Evolutionary conservation across 2,888 invertebrate genomes (phyloP).

Genomic region (Leucozona laternaria): DNA sequence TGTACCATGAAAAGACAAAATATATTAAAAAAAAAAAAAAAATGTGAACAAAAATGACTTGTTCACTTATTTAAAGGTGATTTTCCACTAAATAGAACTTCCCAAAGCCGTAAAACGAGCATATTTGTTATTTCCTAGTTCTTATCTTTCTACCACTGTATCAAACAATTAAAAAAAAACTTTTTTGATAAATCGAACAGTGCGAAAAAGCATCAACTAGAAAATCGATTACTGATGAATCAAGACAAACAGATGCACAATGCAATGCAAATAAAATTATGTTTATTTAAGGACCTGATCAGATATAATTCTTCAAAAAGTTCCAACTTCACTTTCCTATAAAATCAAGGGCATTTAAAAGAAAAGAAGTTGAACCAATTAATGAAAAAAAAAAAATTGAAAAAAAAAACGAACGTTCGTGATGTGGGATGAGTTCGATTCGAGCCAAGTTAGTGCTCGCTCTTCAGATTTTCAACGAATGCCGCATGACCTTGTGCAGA

Average conservation of each 20-base stretch:
- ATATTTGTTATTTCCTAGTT: too few species aligned
- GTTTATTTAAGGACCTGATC: background rate
- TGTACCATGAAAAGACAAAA: too few species aligned
- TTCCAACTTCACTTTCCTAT: background rate
- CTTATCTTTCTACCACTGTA: too few species aligned
- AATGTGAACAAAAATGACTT: too few species aligned
- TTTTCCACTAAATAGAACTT: too few species aligned
- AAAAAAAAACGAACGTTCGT: conserved; percentile 21
- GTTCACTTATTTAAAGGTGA: too few species aligned
- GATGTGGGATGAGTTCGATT: background rate
- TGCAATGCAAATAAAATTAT: background rate
- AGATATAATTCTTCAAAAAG: background rate
- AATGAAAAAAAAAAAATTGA: conserved; percentile 31
- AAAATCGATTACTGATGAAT: too few species aligned
- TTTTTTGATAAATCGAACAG: too few species aligned
- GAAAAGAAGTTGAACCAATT: conserved; percentile 41
- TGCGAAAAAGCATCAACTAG: too few species aligned
- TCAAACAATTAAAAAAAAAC: too few species aligned
- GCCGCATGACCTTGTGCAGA: conserved; percentile 46
- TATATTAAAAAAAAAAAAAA: too few species aligned
- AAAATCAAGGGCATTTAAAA: conserved; percentile 19
- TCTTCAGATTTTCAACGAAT: background rate
- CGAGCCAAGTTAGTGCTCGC: background rate
- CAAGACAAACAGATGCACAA: background rate
- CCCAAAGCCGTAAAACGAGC: too few species aligned